phyloP scores from a whole-genome alignment of 92 coral and sea anemone species.

The Porites evermanni region DNA sequence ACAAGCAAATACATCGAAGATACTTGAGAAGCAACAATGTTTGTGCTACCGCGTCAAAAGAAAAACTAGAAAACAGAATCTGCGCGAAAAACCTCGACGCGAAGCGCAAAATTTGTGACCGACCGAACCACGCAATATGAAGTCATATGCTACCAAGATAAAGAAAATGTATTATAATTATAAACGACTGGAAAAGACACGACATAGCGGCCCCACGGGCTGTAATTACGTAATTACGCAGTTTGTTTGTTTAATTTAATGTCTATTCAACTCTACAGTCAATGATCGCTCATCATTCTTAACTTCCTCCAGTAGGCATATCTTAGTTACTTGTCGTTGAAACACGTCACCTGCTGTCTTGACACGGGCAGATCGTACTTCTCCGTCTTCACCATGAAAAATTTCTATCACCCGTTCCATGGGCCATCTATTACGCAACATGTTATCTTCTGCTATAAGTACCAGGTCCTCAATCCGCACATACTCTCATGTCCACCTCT shows the following conservation, averaged over 20 bases:
- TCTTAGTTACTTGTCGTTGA: slow-evolving; percentile 26
- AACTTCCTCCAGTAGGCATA: slow-evolving; percentile 29
- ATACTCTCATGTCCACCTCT: slow-evolving; percentile 60
- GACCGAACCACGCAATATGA: too few species aligned
- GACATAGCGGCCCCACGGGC: neutral
- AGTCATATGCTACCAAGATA: too few species aligned
- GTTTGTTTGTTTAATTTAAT: neutral
- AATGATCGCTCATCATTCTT: too few species aligned
- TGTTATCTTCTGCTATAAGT: slow-evolving; percentile 59
- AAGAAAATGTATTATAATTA: neutral
- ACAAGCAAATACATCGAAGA: too few species aligned
- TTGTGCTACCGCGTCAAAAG: too few species aligned
- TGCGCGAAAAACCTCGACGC: too few species aligned
- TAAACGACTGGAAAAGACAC: too few species aligned
- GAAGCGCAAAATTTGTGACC: too few species aligned
- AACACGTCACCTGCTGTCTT: slow-evolving; percentile 9
- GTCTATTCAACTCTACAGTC: too few species aligned
- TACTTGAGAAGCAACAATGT: too few species aligned
- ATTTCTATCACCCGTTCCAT: slow-evolving; percentile 37
- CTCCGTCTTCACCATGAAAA: slow-evolving; percentile 47
- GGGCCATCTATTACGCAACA: slow-evolving; percentile 50
- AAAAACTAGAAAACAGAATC: too few species aligned
- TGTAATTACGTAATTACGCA: neutral
- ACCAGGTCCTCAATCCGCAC: slow-evolving; percentile 50
- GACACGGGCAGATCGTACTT: slow-evolving; percentile 42